These are phyloP conservation scores for Struthio camelus DNA, from an alignment of 2,113 vertebrate species.

Conservation along the genomic window DNA sequence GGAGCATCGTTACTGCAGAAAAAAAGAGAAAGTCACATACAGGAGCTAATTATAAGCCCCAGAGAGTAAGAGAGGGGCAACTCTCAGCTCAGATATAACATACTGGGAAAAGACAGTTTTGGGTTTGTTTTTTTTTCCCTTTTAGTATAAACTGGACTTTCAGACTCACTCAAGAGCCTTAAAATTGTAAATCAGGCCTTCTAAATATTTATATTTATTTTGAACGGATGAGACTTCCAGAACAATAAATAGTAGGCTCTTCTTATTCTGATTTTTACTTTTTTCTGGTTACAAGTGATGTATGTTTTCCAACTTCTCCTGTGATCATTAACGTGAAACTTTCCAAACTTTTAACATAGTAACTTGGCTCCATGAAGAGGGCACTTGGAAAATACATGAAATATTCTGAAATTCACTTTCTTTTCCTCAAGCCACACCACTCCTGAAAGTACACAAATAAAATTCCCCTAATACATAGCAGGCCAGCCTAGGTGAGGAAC, in stretches of 20 bases:
- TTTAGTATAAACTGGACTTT: neutral
- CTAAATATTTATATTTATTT: neutral
- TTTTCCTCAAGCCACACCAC: neutral
- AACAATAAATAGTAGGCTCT: neutral
- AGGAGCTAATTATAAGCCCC: neutral
- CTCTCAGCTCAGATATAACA: neutral
- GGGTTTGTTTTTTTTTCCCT: neutral
- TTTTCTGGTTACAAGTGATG: neutral
- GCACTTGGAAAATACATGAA: neutral
- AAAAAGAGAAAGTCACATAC: neutral
- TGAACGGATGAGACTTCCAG: neutral
- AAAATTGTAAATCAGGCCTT: accelerated
- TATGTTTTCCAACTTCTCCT: neutral
- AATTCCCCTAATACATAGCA: neutral
- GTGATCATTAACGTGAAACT: neutral
- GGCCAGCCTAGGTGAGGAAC: neutral
- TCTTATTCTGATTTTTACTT: neutral
- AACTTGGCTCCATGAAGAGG: neutral
- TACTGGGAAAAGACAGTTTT: neutral
- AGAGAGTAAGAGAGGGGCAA: neutral
- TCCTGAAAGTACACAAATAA: neutral
- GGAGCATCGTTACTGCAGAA: neutral
- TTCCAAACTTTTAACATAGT: neutral
- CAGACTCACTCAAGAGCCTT: neutral
- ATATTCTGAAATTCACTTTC: neutral